Conservation (phyloP, 2,113 vertebrate species). For the Furnarius figulus region DNA sequence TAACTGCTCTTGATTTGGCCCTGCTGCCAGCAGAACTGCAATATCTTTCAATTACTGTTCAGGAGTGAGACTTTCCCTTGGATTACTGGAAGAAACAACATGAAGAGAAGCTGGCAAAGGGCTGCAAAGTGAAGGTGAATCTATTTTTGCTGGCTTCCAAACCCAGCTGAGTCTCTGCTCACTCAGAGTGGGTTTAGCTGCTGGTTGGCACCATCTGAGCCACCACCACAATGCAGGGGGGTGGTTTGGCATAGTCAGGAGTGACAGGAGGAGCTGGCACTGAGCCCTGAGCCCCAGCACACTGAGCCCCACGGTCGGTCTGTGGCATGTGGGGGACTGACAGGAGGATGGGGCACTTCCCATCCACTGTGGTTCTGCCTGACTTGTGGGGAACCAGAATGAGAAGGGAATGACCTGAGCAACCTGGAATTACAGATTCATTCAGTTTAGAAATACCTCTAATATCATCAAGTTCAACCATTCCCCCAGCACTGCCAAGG, state of each 20-base stretch:
- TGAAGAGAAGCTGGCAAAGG: background rate
- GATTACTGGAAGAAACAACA: conserved; percentile 26
- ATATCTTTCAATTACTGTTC: conserved; percentile 37
- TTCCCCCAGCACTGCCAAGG: background rate
- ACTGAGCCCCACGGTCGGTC: background rate
- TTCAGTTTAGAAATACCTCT: background rate
- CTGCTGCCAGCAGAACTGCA: background rate
- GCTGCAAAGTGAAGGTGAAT: background rate
- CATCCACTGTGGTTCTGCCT: fast-evolving
- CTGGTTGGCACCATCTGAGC: background rate
- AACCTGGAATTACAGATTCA: background rate
- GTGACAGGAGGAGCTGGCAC: background rate
- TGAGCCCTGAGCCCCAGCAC: background rate
- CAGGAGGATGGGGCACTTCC: background rate
- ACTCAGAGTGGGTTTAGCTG: background rate
- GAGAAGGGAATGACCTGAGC: background rate
- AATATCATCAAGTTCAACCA: background rate
- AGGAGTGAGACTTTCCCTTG: background rate
- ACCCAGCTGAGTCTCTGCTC: background rate
- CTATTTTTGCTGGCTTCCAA: background rate
- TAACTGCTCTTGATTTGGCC: conserved; percentile 56
- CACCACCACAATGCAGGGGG: fast-evolving
- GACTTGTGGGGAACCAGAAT: background rate
- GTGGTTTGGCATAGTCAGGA: background rate
- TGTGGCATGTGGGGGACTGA: background rate